Evolutionary conservation across 2,888 invertebrate genomes (phyloP), one percentile per base, ranked within the genome.

Genomic region (Caenorhabditis zanzibari): DNA sequence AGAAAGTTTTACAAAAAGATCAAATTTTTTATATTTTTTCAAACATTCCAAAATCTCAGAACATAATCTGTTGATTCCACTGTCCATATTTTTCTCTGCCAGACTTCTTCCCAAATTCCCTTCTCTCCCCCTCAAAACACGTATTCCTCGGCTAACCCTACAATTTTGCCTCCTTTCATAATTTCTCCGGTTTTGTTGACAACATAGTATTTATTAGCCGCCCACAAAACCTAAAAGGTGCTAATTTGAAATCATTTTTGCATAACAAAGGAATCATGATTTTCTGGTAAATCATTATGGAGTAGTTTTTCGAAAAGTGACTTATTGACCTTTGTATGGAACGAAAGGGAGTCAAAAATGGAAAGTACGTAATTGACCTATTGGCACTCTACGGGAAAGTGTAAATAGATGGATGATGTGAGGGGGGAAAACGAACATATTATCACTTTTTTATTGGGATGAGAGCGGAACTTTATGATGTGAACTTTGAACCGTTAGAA

Each of bases 331-430:
- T 59, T 59, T 59, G 19, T 5, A 59, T 59, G 38, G 59, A 59
- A 59, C 59, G 59, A 59, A 22, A 22, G 32, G n/a, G 28, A 58
- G 26, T 5, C 28, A 58, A 32, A 47, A 28, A 24, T 26, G 47
- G 66, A 75, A 75, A 75, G 75, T 75, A 68, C 75, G 75, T 75
- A 75, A 75, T 75, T 75, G 75, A 75, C 75, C 75, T 75, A 75
- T 75, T 75, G 75, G 66, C 75, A 75, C 66, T 32, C n/a, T 44
- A 61, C 61, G 61, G 44, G 54, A 66, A 56, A 52, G 22, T 35
- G 59, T 59, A 59, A 59, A 59, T 59, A 59, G 59, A 38, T 6
- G 14, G 5, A 19, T 7, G 32, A 32, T 6, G 32, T 6, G 22
- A 52, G 10, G 28, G 0, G 5, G 10, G 10, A 19, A 22, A 56